Evolutionary conservation across 2,888 invertebrate genomes (phyloP), one percentile per base, ranked within the genome.

Genomic region (Cheilosia impressa): DNA sequence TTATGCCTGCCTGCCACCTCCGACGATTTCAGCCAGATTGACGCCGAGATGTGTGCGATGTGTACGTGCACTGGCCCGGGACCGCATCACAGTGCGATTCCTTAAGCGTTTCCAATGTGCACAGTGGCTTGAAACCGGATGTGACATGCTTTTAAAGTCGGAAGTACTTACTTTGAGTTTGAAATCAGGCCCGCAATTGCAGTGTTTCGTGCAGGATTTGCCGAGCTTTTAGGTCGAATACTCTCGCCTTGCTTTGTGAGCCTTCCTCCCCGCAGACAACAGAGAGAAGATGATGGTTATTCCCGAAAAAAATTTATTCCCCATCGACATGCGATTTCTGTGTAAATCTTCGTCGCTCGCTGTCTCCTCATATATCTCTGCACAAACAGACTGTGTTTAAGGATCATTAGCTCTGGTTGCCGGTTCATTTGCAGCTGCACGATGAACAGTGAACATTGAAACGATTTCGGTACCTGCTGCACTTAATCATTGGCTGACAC

Each of bases 111-210:
- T 58, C 55, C 76, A 80, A 72, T 85, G 85, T 85, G 81, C 85
- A 77, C 62, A 77, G 63, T 68, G 72, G 81, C 81, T 81, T 85
- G 72, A 85, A 88, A 84, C 85, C 90, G 91, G 91, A 91, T 90
- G 91, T 91, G 91, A 91, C 91, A 91, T 91, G 91, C 91, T 91
- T 91, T 91, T 91, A 91, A 91, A 91, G 90, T 91, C 91, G 91
- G 91, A 91, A 91, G 91, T 91, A 91, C 91, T 91, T 91, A 91
- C 89, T 90, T 89, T 89, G 89, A 90, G 90, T 90, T 90, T 90
- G 91, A 90, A 89, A 85, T 89, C 87, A 75, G 55, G 58, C 17
- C 34, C 55, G 34, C 57, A 69, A 66, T 72, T 65, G 76, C 80
- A 76, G 50, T 47, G 38, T 55, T 72, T 81, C 85, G 80, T 85